Conservation (phyloP, 2,888 invertebrate genomes). For the Drosophila differens region DNA sequence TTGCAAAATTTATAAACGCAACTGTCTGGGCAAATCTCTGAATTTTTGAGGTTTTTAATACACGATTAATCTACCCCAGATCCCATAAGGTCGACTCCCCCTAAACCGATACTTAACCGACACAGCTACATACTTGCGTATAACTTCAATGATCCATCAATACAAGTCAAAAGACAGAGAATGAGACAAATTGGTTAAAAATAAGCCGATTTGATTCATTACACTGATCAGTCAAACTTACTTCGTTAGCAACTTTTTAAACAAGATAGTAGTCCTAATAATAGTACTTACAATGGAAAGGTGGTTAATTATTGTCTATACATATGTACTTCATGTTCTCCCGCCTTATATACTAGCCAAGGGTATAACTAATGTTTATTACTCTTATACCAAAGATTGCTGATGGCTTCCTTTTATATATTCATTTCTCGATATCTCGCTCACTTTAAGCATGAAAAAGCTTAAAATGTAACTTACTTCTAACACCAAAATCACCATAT, state of each 20-base stretch:
- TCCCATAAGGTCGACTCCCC: too few relatives aligned
- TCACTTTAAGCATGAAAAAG: not conserved
- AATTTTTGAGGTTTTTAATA: too few relatives aligned
- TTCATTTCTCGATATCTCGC: not conserved
- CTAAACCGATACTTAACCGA: too few relatives aligned
- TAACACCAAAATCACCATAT: not conserved
- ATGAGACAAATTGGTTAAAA: not conserved
- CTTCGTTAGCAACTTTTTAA: not conserved
- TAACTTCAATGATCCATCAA: not conserved
- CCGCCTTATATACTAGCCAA: not conserved
- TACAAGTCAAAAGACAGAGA: not conserved
- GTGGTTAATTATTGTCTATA: not conserved
- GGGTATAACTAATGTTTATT: not conserved
- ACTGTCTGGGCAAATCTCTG: too few relatives aligned
- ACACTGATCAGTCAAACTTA: not conserved
- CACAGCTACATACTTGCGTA: too few relatives aligned
- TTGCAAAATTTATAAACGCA: too few relatives aligned
- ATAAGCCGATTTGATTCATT: not conserved
- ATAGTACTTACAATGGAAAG: not conserved
- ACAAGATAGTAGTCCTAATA: not conserved
- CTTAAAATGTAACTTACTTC: not conserved
- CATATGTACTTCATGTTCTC: not conserved
- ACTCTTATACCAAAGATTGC: not conserved
- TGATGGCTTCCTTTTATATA: not conserved
- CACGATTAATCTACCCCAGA: too few relatives aligned